These are phyloP conservation scores for Linnaemya tessellans DNA, from an alignment of 2,888 invertebrate species.

Conservation along the genomic window DNA sequence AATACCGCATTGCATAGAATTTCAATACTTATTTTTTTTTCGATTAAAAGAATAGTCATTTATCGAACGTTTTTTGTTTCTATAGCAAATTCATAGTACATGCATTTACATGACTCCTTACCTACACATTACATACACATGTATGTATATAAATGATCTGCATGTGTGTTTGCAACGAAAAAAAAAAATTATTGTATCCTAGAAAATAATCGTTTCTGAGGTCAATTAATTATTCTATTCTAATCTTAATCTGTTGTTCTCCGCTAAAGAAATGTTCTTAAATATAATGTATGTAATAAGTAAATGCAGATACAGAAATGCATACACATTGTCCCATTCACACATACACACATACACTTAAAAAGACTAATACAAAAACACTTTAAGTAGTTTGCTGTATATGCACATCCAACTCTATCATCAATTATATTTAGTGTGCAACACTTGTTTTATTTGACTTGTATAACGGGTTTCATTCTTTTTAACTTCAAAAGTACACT, in stretches of 20 bases:
- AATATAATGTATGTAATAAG: not conserved
- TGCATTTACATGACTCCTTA: too few species aligned
- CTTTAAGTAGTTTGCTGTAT: not conserved
- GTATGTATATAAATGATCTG: too few species aligned
- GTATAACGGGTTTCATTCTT: not conserved
- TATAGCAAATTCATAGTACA: too few species aligned
- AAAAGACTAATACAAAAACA: not conserved
- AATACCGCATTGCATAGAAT: too few species aligned
- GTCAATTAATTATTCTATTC: constrained; percentile 29
- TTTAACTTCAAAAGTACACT: constrained; percentile 5
- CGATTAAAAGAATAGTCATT: too few species aligned
- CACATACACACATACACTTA: constrained; percentile 1
- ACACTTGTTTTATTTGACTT: constrained; percentile 22
- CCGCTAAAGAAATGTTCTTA: not conserved
- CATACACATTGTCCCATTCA: not conserved
- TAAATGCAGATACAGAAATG: too few species aligned
- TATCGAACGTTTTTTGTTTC: too few species aligned
- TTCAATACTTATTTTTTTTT: too few species aligned
- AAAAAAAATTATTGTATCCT: too few species aligned
- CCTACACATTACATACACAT: too few species aligned
- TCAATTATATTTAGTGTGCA: constrained; percentile 26
- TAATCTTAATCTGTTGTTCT: constrained; percentile 14
- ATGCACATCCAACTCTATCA: not conserved
- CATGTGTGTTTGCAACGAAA: not conserved
- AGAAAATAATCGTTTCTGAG: too few species aligned